Base-by-base conservation (phyloP, 2,888 invertebrate species). In the Drosophila antonietae region DNA sequence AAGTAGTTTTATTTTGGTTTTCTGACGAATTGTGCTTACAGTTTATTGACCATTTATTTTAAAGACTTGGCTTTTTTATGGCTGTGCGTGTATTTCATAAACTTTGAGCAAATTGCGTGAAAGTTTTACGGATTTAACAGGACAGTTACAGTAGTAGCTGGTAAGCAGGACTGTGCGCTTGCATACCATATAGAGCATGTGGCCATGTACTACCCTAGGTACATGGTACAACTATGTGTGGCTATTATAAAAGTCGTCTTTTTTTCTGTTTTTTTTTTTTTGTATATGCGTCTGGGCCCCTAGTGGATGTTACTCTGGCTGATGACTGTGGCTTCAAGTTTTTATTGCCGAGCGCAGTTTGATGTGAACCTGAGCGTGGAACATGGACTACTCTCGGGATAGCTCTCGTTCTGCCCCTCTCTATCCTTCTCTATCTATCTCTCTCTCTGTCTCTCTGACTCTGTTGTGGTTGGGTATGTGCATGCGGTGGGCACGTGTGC, bases 241-340 rank as follows among this genome's bases (percentile, higher is more conserved):
- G 62, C 81, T 73, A 87, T 86, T 88, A 73, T 73, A 78, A 86
- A 83, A 86, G 73, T 89, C 83, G 61, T 47, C 41, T 56, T 53
- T 78, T 81, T 83, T 28, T 28, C 5, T 20, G 20, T 20, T 20
- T 20, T 23, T 23, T 4, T 20, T 20, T 20, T 23, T 23, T 4
- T 23, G 23, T 23, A 77, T 80, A 80, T 75, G 83, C 81, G 81
- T 74, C 62, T 83, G 68, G 35, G 20, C 58, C 87, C 73, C 18
- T 49, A 66, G 46, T 53, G 69, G 83, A 84, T 64, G 59, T 53
- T 56, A 66, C 83, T 65, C 57, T 33, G 66, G 31, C 64, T 55
- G 62, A 69, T 60, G 70, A 69, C 49, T 71, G 81, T 68, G 73
- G 75, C 75, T 67, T 73, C 70, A 73, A 71, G 74, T 83, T 83